These are phyloP conservation scores for Oncorhynchus masou DNA, from an alignment of 2,113 vertebrate genomes.

Conservation along the genomic window DNA sequence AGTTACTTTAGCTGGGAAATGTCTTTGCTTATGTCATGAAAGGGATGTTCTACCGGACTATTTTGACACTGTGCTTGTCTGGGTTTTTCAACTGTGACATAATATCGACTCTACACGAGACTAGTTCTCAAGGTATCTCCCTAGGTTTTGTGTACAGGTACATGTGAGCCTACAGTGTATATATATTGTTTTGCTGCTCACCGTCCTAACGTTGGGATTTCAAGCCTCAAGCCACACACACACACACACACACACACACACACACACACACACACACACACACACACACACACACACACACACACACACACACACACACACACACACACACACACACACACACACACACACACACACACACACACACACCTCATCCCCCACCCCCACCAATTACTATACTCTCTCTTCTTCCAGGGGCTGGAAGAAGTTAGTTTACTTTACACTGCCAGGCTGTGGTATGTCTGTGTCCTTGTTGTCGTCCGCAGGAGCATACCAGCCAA, in stretches of 20 bases:
- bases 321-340: not conserved
- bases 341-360: not conserved
- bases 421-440: constrained; percentile 22
- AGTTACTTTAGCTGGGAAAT: not conserved
- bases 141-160: not conserved
- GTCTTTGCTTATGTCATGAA: not conserved
- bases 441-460: not conserved
- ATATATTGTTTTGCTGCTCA: not conserved
- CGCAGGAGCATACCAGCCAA: not conserved
- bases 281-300: not conserved
- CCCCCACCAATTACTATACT: not conserved
- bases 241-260: not conserved
- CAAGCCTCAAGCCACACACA: constrained; percentile 34
- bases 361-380: not conserved
- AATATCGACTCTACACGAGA: not conserved
- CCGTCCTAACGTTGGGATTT: constrained; percentile 57
- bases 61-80: not conserved
- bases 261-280: not conserved
- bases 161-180: not conserved
- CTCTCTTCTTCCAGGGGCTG: constrained; percentile 31
- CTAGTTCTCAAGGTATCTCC: not conserved
- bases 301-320: not conserved
- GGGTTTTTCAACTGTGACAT: not conserved
- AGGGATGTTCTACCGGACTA: not conserved
- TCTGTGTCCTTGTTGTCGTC: not conserved